Evolutionary conservation across 1,140 invertebrate species (phyloP).

Genomic region (Copidosoma floridanum): DNA sequence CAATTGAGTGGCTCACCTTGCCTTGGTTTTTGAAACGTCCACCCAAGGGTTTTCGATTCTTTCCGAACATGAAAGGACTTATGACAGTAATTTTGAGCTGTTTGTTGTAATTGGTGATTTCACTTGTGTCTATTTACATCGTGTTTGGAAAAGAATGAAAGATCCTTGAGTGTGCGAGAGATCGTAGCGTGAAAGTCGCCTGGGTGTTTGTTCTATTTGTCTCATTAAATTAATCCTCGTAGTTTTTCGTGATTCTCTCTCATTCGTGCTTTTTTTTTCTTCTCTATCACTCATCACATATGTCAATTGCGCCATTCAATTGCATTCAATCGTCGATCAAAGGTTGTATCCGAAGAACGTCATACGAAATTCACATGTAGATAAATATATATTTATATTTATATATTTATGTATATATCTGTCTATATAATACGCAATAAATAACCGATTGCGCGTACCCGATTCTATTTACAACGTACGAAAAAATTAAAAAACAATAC

Average conservation of each 20-base stretch:
- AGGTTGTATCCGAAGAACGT: slow-evolving; percentile 52
- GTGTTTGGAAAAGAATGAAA: neutral
- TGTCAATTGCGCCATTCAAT: slow-evolving; percentile 5
- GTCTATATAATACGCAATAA: slow-evolving; percentile 46
- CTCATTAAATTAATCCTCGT: too few relatives aligned
- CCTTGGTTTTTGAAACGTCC: neutral
- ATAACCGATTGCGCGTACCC: slow-evolving; percentile 51
- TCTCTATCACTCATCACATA: neutral
- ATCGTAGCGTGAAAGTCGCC: slow-evolving; percentile 21
- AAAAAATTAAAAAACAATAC: slow-evolving; percentile 51
- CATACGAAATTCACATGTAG: slow-evolving; percentile 48
- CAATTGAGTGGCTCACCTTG: neutral
- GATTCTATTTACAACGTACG: slow-evolving; percentile 49
- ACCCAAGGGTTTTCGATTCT: too few relatives aligned
- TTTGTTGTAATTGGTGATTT: too few relatives aligned
- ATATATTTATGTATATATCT: slow-evolving; percentile 32
- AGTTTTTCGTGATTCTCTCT: neutral
- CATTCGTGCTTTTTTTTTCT: neutral
- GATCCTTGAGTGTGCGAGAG: neutral
- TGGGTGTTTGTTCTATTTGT: slow-evolving; percentile 8
- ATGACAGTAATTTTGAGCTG: too few relatives aligned
- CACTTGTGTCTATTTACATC: too few relatives aligned
- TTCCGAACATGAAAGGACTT: too few relatives aligned
- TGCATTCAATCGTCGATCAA: slow-evolving; percentile 32
- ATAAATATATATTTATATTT: slow-evolving; percentile 47